Conservation (phyloP, 2,113 vertebrate species). For the Cololabis saira region DNA sequence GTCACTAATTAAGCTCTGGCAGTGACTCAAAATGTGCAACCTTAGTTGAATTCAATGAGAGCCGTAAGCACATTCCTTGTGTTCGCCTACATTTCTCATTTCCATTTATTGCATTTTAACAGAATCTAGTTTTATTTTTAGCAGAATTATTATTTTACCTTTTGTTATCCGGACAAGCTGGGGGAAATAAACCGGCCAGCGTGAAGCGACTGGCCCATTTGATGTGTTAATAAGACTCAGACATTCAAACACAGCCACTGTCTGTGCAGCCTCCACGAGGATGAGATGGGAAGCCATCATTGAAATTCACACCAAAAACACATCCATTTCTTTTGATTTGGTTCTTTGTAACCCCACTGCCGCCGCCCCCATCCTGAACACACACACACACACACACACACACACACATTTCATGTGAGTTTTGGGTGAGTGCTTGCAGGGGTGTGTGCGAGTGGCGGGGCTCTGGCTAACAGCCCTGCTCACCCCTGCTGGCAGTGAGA, state of each 20-base stretch:
- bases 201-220: conserved; percentile 23
- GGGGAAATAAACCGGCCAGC: conserved; percentile 20
- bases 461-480: conserved; percentile 57
- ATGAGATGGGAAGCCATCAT: conserved; percentile 38
- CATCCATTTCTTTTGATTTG: conserved; percentile 65
- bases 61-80: conserved; percentile 1
- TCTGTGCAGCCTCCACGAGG: conserved; percentile 30
- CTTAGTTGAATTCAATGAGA: neutral
- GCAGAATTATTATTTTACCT: conserved; percentile 14
- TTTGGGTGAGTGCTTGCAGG: conserved; percentile 27
- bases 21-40: conserved; percentile 28
- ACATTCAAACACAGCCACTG: conserved; percentile 36
- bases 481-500: conserved; percentile 59
- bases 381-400: conserved; percentile 23
- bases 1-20: conserved; percentile 58
- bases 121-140: conserved; percentile 4
- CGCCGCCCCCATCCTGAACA: neutral
- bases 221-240: conserved; percentile 61
- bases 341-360: conserved; percentile 29
- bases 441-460: conserved; percentile 40
- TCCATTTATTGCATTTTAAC: neutral
- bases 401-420: conserved; percentile 18
- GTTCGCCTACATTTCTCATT: neutral
- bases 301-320: conserved; percentile 65
- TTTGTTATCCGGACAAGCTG: conserved; percentile 36